These are phyloP conservation scores for Spea bombifrons DNA, from an alignment of 2,113 vertebrate species.

Conservation along the genomic window DNA sequence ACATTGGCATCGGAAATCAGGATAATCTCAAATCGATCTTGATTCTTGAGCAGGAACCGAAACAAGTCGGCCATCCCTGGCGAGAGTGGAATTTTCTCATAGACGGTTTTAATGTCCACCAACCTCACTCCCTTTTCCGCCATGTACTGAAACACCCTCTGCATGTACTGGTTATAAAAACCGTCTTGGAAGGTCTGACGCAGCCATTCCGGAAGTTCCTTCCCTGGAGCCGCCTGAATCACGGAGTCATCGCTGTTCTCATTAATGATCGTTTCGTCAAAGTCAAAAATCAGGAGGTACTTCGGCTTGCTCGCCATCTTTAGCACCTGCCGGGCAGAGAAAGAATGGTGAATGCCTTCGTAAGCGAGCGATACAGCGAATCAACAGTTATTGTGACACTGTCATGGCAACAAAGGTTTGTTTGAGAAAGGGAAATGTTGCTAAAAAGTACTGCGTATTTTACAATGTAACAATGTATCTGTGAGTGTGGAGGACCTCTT, in stretches of 20 bases:
- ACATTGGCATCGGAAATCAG: slow-evolving; percentile 91
- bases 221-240: slow-evolving; percentile 73
- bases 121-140: slow-evolving; percentile 83
- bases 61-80: slow-evolving; percentile 84
- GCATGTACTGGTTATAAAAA: slow-evolving; percentile 92
- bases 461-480: too few relatives aligned
- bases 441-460: too few relatives aligned
- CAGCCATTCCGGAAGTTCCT: slow-evolving; percentile 75
- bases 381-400: too few relatives aligned
- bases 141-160: slow-evolving; percentile 80
- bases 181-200: slow-evolving; percentile 79
- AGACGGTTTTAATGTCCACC: slow-evolving; percentile 68
- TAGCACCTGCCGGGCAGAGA: slow-evolving; percentile 60
- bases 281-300: slow-evolving; percentile 91
- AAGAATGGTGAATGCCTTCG: background rate
- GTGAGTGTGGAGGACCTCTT: too few relatives aligned
- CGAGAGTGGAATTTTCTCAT: slow-evolving; percentile 83
- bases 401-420: too few relatives aligned
- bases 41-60: slow-evolving; percentile 80
- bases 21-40: slow-evolving; percentile 81
- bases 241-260: slow-evolving; percentile 91
- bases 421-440: too few relatives aligned
- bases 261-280: slow-evolving; percentile 91
- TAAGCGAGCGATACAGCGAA: background rate
- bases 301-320: slow-evolving; percentile 71